Conservation (phyloP, 2,888 invertebrate genomes). For the Helobdella robusta region DNA sequence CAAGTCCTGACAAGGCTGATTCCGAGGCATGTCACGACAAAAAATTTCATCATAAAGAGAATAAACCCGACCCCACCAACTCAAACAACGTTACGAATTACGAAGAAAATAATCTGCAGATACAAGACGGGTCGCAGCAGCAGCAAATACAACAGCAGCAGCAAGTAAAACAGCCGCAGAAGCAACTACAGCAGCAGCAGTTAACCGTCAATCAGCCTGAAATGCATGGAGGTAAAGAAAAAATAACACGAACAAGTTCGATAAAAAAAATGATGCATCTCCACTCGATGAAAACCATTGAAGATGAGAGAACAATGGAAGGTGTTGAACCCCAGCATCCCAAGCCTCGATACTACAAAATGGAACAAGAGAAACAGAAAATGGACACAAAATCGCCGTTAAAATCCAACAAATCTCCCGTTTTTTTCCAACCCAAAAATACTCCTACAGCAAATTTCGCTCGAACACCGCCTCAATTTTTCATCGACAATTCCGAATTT, state of each 20-base stretch:
- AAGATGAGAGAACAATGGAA: constrained; percentile 5
- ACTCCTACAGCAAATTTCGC: too few species aligned
- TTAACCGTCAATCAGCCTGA: not conserved
- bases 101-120: too few species aligned
- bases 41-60: not conserved
- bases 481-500: too few species aligned
- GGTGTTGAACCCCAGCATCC: too few species aligned
- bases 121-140: too few species aligned
- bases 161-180: not conserved
- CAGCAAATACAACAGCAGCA: not conserved
- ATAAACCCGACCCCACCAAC: not conserved
- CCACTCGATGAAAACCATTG: constrained; percentile 19
- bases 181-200: not conserved
- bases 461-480: too few species aligned
- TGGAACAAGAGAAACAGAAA: too few species aligned
- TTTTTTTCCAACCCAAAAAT: too few species aligned
- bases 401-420: too few species aligned
- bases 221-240: not conserved
- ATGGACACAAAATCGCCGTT: too few species aligned
- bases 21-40: constrained; percentile 1
- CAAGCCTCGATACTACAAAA: too few species aligned
- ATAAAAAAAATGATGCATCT: constrained; percentile 23
- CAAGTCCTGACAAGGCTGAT: constrained; percentile 19
- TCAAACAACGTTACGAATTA: too few species aligned
- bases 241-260: constrained; percentile 16